Evolutionary conservation across 2,113 vertebrate genomes (phyloP).

Genomic region (Pterocles gutturalis): DNA sequence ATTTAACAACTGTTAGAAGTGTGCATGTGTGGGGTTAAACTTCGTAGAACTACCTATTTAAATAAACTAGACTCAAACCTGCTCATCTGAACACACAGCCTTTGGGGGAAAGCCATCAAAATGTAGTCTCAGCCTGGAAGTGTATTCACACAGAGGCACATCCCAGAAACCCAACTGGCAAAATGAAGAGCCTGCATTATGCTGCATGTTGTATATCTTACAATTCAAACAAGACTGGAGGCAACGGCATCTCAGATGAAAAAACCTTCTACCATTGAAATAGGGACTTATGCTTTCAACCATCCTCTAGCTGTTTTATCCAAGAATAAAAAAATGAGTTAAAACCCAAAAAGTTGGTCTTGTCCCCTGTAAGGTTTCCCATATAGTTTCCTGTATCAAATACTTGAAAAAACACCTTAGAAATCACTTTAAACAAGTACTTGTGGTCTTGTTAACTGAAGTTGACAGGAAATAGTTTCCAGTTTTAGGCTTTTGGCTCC

Average conservation of each 20-base stretch:
- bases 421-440: constrained; percentile 51
- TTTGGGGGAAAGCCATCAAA: neutral
- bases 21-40: neutral
- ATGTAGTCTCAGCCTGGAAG: neutral
- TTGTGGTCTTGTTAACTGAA: constrained; percentile 10
- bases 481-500: constrained; percentile 67
- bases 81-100: neutral
- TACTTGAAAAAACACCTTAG: constrained; percentile 53
- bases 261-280: neutral
- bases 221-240: neutral
- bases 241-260: neutral
- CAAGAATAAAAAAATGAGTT: constrained; percentile 67
- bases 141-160: neutral
- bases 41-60: neutral
- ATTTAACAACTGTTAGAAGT: neutral
- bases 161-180: neutral
- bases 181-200: neutral
- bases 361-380: constrained; percentile 68
- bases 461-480: constrained; percentile 57
- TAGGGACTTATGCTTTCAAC: neutral
- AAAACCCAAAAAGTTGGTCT: constrained; percentile 50
- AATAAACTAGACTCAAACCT: neutral
- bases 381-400: constrained; percentile 66
- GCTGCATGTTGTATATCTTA: neutral
- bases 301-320: constrained; percentile 62